Percentiles rank a stretch among this genome's conserved stretches.
Evolutionary conservation across 2,888 invertebrate genomes (phyloP).

Genomic region (Tenthredo mesomela): DNA sequence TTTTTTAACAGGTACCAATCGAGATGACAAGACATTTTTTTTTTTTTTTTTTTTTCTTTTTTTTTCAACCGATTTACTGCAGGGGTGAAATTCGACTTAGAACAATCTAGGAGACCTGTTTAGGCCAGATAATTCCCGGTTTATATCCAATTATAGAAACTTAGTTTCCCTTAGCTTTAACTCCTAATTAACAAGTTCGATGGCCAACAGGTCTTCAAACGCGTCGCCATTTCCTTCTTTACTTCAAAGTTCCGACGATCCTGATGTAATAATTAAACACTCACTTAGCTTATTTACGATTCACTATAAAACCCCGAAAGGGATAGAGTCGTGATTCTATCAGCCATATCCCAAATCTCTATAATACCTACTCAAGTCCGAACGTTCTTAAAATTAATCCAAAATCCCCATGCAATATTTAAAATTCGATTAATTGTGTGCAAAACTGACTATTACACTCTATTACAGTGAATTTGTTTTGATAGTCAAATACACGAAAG

Average conservation of each 20-base stretch:
- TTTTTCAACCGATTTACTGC: not conserved
- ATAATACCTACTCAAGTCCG: not conserved
- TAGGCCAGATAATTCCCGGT: not conserved
- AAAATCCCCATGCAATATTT: not conserved
- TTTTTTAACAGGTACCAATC: slow-evolving; percentile 43
- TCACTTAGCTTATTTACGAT: slow-evolving; percentile 20
- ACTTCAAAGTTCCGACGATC: slow-evolving; percentile 33
- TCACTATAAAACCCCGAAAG: slow-evolving; percentile 11
- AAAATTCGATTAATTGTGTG: not conserved
- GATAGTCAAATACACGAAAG: not conserved
- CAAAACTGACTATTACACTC: not conserved
- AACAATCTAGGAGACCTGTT: slow-evolving; percentile 9
- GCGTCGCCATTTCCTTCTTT: not conserved
- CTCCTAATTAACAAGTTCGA: slow-evolving; percentile 46
- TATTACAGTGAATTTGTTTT: not conserved
- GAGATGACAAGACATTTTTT: slow-evolving; percentile 23
- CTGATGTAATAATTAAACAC: slow-evolving; percentile 19
- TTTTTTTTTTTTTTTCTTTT: not conserved
- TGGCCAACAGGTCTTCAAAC: slow-evolving; percentile 17
- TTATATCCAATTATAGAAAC: slow-evolving; percentile 18
- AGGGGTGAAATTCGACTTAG: not conserved
- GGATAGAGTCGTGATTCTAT: not conserved
- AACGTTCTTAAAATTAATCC: not conserved
- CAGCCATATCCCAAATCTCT: not conserved
- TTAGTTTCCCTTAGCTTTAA: not conserved